A percentile compares a stretch with the other conserved stretches of the same genome.
Conservation (phyloP, 2,797 vertebrate genomes). For the Hapalemur alaotrensis region DNA sequence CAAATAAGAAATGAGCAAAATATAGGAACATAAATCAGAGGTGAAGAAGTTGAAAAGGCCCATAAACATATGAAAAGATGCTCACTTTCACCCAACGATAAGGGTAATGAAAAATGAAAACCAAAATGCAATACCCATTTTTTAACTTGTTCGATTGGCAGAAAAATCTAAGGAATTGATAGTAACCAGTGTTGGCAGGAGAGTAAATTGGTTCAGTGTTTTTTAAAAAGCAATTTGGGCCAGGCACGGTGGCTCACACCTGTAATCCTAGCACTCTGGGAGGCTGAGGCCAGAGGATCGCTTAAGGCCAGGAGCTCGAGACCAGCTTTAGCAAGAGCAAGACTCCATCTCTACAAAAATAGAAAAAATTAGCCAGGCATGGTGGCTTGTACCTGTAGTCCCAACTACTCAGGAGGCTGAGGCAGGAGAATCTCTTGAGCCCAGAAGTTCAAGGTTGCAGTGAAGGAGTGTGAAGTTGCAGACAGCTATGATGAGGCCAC, state of each 20-base stretch:
- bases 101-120: background rate
- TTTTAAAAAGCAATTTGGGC: background rate
- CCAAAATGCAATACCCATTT: background rate
- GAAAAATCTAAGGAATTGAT: slow-evolving; percentile 9
- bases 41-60: background rate
- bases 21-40: slow-evolving; percentile 12
- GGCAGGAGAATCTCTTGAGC: background rate
- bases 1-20: background rate
- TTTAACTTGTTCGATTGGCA: background rate
- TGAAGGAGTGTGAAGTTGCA: background rate
- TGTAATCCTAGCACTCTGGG: background rate
- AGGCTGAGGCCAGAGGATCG: background rate
- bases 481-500: background rate
- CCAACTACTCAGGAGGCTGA: background rate
- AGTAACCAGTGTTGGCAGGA: background rate
- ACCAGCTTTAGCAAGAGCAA: background rate
- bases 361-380: background rate
- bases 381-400: background rate
- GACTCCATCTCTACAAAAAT: background rate
- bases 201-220: background rate
- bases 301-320: background rate
- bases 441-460: background rate
- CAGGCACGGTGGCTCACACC: background rate
- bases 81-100: background rate
- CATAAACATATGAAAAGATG: background rate